Evolutionary conservation across 2,888 invertebrate genomes (phyloP).

Genomic region (Drosophila vallismaia): DNA sequence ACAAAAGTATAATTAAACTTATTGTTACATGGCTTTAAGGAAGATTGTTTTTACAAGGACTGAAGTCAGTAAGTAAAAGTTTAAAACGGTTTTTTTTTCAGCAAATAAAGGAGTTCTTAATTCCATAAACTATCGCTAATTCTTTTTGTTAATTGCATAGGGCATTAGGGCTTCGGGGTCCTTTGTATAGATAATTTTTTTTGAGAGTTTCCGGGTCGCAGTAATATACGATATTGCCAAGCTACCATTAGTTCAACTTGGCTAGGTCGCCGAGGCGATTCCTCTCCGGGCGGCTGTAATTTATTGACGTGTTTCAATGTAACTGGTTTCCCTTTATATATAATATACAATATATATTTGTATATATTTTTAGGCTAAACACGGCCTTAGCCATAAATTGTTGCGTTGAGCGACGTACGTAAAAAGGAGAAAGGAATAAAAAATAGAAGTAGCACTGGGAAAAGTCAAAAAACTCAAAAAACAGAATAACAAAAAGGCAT

Average conservation of each 20-base stretch:
- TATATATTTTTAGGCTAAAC: constrained; percentile 63
- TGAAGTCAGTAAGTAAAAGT: no score
- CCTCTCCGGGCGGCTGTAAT: constrained; percentile 53
- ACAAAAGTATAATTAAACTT: background rate
- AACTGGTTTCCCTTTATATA: constrained; percentile 49
- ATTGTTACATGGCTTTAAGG: background rate
- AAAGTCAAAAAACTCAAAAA: constrained; percentile 35
- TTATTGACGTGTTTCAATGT: constrained; percentile 71
- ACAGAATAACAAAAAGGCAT: constrained; percentile 22
- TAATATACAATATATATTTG: constrained; percentile 6
- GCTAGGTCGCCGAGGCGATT: constrained; percentile 16
- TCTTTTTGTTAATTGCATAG: background rate
- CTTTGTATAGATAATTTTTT: constrained; percentile 11
- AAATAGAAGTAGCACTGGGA: constrained; percentile 24
- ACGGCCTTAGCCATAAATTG: constrained; percentile 74
- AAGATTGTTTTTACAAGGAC: no score
- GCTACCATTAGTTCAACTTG: constrained; percentile 65
- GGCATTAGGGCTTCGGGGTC: background rate
- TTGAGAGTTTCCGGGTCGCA: background rate
- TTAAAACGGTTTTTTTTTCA: no score
- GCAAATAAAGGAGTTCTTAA: no score
- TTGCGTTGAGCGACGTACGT: constrained; percentile 51
- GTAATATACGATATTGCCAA: constrained; percentile 24
- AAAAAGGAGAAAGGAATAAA: constrained; percentile 27
- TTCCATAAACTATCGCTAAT: no score